Conservation (phyloP, 2,113 vertebrate species). For the Phycodurus eques region DNA sequence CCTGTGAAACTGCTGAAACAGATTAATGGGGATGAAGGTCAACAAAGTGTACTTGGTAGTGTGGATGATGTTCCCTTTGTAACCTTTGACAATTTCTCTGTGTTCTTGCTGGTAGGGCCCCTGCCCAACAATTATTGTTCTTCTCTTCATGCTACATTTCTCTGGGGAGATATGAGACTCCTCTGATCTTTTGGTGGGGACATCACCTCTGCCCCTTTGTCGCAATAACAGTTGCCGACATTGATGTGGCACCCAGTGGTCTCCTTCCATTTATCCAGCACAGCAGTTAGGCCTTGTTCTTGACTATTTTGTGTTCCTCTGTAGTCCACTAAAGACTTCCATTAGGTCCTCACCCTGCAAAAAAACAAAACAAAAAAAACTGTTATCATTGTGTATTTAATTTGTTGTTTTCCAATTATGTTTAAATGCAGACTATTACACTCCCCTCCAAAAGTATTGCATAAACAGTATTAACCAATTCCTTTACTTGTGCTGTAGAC, state of each 20-base stretch:
- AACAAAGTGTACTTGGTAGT: constrained; percentile 90
- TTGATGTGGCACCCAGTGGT: constrained; percentile 75
- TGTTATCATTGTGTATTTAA: neutral
- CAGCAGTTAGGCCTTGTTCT: neutral
- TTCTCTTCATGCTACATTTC: constrained; percentile 67
- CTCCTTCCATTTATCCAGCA: constrained; percentile 70
- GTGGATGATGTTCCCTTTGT: constrained; percentile 84
- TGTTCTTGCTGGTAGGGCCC: constrained; percentile 78
- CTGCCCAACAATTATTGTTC: constrained; percentile 79
- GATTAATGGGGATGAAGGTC: constrained; percentile 92
- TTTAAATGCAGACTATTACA: too few species aligned
- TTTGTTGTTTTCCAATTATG: neutral
- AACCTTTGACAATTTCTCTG: constrained; percentile 74
- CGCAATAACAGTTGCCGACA: constrained; percentile 68
- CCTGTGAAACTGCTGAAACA: constrained; percentile 98
- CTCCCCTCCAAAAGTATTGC: too few species aligned
- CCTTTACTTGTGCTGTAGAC: too few species aligned
- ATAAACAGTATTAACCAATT: too few species aligned
- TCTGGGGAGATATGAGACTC: constrained; percentile 29
- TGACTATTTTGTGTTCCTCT: neutral
- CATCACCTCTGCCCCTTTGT: constrained; percentile 35
- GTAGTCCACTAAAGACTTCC: constrained; percentile 2
- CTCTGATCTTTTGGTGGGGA: constrained; percentile 35
- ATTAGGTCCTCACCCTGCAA: constrained; percentile 24
- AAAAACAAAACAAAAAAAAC: neutral